Percentiles rank a stretch among this genome's conserved stretches.
Conservation (phyloP, 2,888 invertebrate species). For the Blomia tropicalis region DNA sequence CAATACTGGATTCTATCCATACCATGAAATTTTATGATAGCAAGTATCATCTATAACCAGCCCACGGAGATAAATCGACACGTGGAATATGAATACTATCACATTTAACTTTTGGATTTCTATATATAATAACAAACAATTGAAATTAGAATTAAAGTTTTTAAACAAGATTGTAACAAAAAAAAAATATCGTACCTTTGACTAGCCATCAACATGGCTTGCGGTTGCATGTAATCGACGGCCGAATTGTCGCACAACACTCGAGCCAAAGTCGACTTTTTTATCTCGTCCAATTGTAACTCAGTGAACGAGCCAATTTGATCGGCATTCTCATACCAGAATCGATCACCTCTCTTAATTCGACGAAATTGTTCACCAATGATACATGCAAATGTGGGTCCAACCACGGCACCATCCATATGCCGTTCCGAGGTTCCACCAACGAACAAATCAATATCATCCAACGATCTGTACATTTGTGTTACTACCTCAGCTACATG, state of each 20-base stretch:
- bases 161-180: background rate
- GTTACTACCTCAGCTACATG: slow-evolving; percentile 24
- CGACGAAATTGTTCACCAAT: slow-evolving; percentile 69
- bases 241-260: slow-evolving; percentile 24
- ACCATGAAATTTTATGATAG: background rate
- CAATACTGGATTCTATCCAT: too few relatives aligned
- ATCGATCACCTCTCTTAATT: slow-evolving; percentile 59
- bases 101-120: background rate
- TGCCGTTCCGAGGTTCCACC: slow-evolving; percentile 67
- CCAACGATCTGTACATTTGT: slow-evolving; percentile 43
- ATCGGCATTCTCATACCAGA: slow-evolving; percentile 53
- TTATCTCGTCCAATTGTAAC: slow-evolving; percentile 21
- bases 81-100: background rate
- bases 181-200: background rate
- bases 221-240: slow-evolving; percentile 10
- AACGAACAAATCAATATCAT: slow-evolving; percentile 72
- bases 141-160: background rate
- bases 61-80: background rate
- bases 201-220: background rate
- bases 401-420: slow-evolving; percentile 54
- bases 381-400: slow-evolving; percentile 66
- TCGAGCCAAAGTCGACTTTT: slow-evolving; percentile 17
- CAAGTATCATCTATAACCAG: background rate
- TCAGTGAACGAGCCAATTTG: slow-evolving; percentile 14
- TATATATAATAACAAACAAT: background rate